A percentile compares a stretch with the other conserved stretches of the same genome.
phyloP scores from a whole-genome alignment of 2,888 invertebrate genomes.

The Heliconius sara region DNA sequence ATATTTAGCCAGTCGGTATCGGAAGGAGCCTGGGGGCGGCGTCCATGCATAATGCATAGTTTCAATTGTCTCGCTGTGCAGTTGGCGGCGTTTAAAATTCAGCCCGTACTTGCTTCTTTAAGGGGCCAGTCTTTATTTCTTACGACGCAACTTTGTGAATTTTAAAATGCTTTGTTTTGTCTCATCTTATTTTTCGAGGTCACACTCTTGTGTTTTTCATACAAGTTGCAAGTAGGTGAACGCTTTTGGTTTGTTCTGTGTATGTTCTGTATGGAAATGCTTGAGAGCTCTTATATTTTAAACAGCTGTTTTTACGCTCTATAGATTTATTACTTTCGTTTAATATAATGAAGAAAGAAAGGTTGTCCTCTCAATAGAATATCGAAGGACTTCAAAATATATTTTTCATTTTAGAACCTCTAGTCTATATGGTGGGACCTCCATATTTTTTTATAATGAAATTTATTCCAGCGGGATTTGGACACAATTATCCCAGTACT shows the following conservation, averaged over 20 bases:
- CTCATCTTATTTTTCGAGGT: constrained; percentile 35
- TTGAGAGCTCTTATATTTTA: background rate
- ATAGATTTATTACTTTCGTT: background rate
- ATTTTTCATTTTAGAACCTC: no score
- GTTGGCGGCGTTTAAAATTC: constrained; percentile 65
- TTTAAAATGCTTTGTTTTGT: constrained; percentile 37
- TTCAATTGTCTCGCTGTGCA: constrained; percentile 66
- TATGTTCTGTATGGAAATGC: background rate
- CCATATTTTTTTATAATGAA: no score
- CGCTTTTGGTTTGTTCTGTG: constrained; percentile 8
- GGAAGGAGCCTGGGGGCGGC: constrained; percentile 43
- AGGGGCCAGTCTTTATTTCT: constrained; percentile 45
- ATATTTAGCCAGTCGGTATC: constrained; percentile 56
- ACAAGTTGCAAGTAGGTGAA: constrained; percentile 9
- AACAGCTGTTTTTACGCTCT: background rate
- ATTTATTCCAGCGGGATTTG: no score
- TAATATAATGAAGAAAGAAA: background rate
- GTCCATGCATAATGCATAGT: constrained; percentile 73
- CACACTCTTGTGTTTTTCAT: constrained; percentile 29
- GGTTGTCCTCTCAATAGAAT: no score
- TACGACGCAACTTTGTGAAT: constrained; percentile 46
- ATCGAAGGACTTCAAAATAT: no score
- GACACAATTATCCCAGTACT: no score
- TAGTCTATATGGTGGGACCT: no score
- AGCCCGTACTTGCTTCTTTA: constrained; percentile 55